Evolutionary conservation across 2,797 vertebrate genomes (phyloP), one percentile per base, ranked within the genome.

Genomic region (Betta splendens): DNA sequence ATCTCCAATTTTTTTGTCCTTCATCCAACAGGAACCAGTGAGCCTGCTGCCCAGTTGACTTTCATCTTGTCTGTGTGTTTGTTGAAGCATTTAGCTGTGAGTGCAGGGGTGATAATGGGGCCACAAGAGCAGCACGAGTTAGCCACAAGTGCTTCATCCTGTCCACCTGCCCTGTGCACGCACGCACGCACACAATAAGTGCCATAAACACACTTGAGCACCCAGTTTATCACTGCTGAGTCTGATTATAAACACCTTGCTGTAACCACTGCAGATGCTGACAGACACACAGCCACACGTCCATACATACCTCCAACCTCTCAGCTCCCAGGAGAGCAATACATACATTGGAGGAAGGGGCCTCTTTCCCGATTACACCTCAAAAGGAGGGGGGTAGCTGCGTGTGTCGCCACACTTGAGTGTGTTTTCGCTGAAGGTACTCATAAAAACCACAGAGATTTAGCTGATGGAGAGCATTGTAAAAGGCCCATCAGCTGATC

Each of bases 371-470:
- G 83, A 85, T 82, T 81, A 87, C 81, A 87, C 61, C 35, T 77
- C 32, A 2, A 62, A 52, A 36, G 62, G 42, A 46, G 57, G 26
- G 57, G 26, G 60, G 50, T 56, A 31, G 61, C 8, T 17, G 61
- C 67, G 63, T 60, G 45, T 72, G 53, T 75, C 16, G 7, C 38
- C 0, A 52, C 33, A 55, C 5, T 4, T 29, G 43, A 31, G 22
- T n/a, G 57, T 55, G 67, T 63, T 69, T 74, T 70, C 71, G 79
- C 56, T 73, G 73, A 84, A 81, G 81, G 82, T 85, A 77, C 79
- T 87, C 83, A 87, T 90, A 90, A 91, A 91, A 86, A 45, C 74
- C 72, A 77, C 22, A 17, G 76, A 83, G 85, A 87, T 77, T 57
- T 77, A 83, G 73, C 77, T 83, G 84, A 85, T 80, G 79, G 87